Conservation (phyloP, 2,113 vertebrate species). For the Ceyx cyanopectus region DNA sequence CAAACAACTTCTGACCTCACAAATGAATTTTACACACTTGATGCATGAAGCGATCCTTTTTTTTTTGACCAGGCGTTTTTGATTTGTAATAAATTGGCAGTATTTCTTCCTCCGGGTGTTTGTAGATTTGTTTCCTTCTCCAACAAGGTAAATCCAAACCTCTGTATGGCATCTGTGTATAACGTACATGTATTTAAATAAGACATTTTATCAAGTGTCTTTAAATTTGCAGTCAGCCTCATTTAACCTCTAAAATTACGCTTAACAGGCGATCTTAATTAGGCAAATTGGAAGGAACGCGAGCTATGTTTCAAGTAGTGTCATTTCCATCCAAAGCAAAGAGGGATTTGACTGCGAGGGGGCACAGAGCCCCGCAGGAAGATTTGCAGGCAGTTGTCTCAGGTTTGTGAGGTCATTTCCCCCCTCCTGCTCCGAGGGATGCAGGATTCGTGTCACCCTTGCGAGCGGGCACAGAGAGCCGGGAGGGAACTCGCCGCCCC, state of each 20-base stretch:
- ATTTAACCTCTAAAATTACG: slow-evolving; percentile 47
- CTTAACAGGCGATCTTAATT: slow-evolving; percentile 26
- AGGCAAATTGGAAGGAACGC: not conserved
- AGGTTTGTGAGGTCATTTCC: not conserved
- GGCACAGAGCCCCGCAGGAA: not conserved
- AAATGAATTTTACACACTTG: slow-evolving; percentile 31
- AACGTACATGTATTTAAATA: not conserved
- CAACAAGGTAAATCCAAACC: not conserved
- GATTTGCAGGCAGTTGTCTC: not conserved
- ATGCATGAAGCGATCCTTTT: slow-evolving; percentile 47
- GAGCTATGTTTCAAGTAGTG: not conserved
- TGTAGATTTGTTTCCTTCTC: slow-evolving; percentile 1
- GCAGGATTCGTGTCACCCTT: not conserved
- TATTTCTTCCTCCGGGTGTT: not conserved
- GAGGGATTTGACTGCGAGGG: rapidly evolving
- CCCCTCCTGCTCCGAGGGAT: not conserved
- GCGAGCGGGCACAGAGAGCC: slow-evolving; percentile 14
- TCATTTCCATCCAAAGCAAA: not conserved
- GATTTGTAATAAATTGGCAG: not conserved
- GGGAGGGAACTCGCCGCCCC: slow-evolving; percentile 52
- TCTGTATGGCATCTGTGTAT: not conserved
- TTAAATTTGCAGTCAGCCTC: slow-evolving; percentile 39
- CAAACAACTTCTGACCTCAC: not conserved
- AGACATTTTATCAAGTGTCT: slow-evolving; percentile 34
- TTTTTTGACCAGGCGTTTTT: not conserved